These are phyloP conservation scores for Galendromus occidentalis DNA, from an alignment of 1,140 invertebrate genomes.

Conservation along the genomic window DNA sequence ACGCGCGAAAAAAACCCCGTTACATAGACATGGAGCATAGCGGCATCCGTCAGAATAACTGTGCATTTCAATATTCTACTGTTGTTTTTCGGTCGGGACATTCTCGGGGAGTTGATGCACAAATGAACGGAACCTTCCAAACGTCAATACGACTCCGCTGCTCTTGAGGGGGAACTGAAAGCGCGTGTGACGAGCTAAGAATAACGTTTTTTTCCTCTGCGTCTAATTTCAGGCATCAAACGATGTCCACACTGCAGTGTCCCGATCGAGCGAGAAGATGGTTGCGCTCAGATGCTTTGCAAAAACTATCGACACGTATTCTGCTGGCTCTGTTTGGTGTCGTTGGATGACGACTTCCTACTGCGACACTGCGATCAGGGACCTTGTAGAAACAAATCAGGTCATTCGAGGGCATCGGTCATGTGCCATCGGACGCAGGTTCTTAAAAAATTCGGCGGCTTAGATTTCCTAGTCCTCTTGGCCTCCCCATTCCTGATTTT, in stretches of 20 bases:
- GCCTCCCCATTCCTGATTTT: conserved; percentile 76
- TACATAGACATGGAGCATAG: no score
- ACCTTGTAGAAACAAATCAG: conserved; percentile 88
- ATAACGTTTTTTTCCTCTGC: neutral
- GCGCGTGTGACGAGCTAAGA: no score
- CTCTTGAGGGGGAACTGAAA: no score
- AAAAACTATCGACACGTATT: conserved; percentile 94
- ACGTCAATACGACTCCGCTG: no score
- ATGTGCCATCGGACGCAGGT: conserved; percentile 87
- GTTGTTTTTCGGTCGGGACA: no score
- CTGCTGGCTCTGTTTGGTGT: conserved; percentile 92
- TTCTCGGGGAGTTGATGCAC: no score
- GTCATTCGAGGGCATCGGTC: conserved; percentile 81
- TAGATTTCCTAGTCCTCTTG: conserved; percentile 70
- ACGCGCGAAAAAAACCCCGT: no score
- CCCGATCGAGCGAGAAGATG: conserved; percentile 88
- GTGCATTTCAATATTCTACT: no score
- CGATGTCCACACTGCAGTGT: conserved; percentile 81
- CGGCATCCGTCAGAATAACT: no score
- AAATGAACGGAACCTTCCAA: no score
- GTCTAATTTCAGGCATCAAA: conserved; percentile 50
- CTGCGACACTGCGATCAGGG: conserved; percentile 90
- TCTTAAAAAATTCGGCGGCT: conserved; percentile 74
- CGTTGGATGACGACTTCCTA: conserved; percentile 86
- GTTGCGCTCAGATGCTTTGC: conserved; percentile 98